Evolutionary conservation across 2,888 invertebrate genomes (phyloP).

Genomic region (Yponomeuta sedellus): DNA sequence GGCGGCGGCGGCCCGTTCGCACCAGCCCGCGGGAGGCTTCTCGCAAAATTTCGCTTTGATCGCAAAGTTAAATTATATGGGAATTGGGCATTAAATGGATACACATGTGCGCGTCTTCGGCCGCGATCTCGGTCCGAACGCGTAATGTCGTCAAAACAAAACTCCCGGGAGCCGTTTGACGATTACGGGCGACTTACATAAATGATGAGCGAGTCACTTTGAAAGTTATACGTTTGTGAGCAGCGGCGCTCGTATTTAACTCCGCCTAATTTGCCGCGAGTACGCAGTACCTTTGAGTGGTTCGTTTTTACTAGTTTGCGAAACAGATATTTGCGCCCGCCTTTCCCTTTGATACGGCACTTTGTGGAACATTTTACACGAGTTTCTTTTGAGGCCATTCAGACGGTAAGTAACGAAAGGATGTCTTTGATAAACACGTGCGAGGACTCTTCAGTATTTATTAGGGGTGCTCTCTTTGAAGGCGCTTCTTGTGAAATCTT

Average conservation of each 20-base stretch:
- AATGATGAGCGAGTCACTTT: slow-evolving; percentile 70
- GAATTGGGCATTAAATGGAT: slow-evolving; percentile 76
- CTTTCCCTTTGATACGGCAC: slow-evolving; percentile 75
- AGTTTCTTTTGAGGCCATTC: slow-evolving; percentile 77
- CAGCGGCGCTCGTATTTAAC: slow-evolving; percentile 71
- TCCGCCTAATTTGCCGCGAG: slow-evolving; percentile 75
- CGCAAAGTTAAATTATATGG: slow-evolving; percentile 77
- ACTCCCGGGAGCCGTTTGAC: slow-evolving; percentile 53
- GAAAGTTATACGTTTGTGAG: slow-evolving; percentile 66
- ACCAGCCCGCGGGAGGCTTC: slow-evolving; percentile 68
- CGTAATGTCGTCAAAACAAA: slow-evolving; percentile 48
- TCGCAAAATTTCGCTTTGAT: slow-evolving; percentile 76
- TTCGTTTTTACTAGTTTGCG: slow-evolving; percentile 76
- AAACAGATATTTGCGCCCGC: slow-evolving; percentile 77
- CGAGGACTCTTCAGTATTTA: slow-evolving; percentile 77
- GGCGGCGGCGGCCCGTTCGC: slow-evolving; percentile 65
- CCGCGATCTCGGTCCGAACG: slow-evolving; percentile 35
- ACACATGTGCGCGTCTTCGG: slow-evolving; percentile 49
- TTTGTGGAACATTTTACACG: slow-evolving; percentile 77
- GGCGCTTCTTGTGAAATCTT: slow-evolving; percentile 74
- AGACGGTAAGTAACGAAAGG: slow-evolving; percentile 77
- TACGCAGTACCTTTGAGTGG: slow-evolving; percentile 73
- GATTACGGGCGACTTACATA: slow-evolving; percentile 68
- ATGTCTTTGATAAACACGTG: slow-evolving; percentile 78
- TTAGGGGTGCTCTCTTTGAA: slow-evolving; percentile 76